phyloP scores from a whole-genome alignment of 2,888 invertebrate species.

The Melangyna quadrimaculata region DNA sequence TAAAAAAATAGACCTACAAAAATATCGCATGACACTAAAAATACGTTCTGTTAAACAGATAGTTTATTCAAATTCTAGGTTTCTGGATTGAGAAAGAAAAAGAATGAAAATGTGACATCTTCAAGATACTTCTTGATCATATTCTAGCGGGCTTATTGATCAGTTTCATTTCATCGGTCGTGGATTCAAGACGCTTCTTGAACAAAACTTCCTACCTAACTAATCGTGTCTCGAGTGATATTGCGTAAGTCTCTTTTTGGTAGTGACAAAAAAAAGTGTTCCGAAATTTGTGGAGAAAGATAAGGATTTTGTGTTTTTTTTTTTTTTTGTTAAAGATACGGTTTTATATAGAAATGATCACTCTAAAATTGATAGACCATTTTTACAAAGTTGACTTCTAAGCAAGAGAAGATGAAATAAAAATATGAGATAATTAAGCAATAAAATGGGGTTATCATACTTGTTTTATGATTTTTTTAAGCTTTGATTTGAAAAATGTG shows the following conservation, averaged over 20 bases:
- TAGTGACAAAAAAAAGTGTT: constrained; percentile 18
- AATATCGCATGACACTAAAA: constrained; percentile 2
- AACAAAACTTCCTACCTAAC: not conserved
- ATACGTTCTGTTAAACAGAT: constrained; percentile 38
- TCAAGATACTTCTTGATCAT: constrained; percentile 25
- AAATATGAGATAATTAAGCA: constrained; percentile 11
- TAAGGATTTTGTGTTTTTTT: constrained; percentile 21
- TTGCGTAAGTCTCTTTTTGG: constrained; percentile 48
- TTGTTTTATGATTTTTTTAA: not conserved
- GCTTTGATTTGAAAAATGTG: not conserved
- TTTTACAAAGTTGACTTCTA: not conserved
- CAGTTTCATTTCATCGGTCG: constrained; percentile 67
- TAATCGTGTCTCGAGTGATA: constrained; percentile 25
- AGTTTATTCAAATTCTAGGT: constrained; percentile 39
- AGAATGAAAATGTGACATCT: constrained; percentile 10
- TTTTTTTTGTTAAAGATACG: constrained; percentile 1
- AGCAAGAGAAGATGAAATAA: not conserved
- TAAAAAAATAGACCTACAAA: not conserved
- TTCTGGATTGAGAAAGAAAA: not conserved
- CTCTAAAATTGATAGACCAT: not conserved
- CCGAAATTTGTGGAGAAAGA: not conserved
- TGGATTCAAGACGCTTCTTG: constrained; percentile 50
- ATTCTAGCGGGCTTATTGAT: constrained; percentile 31
- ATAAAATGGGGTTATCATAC: constrained; percentile 41
- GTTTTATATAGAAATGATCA: not conserved